A percentile compares a stretch with the other conserved stretches of the same genome.
These are phyloP conservation scores for Acronicta psi DNA, from an alignment of 2,888 invertebrate genomes.

Conservation along the genomic window DNA sequence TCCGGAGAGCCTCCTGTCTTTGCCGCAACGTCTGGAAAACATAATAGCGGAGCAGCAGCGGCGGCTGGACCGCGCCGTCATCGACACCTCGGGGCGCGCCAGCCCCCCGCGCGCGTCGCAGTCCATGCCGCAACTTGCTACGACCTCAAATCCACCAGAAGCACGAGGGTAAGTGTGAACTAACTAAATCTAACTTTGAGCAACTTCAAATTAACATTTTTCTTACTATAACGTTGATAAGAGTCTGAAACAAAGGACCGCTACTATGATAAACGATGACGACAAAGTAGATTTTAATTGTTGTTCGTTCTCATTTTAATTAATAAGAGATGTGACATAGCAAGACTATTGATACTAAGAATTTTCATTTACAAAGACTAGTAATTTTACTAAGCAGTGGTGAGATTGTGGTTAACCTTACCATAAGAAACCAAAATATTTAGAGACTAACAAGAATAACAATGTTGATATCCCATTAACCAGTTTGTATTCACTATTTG, in stretches of 20 bases:
- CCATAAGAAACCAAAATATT: too few species aligned
- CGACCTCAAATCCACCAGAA: slow-evolving; percentile 61
- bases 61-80: slow-evolving; percentile 69
- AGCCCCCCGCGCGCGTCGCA: slow-evolving; percentile 71
- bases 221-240: too few species aligned
- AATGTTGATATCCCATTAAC: too few species aligned
- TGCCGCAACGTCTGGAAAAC: slow-evolving; percentile 75
- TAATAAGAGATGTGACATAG: too few species aligned
- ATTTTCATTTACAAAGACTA: too few species aligned
- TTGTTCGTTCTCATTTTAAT: too few species aligned
- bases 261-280: neutral
- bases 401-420: too few species aligned
- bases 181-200: neutral
- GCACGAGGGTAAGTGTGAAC: slow-evolving; percentile 57
- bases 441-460: too few species aligned
- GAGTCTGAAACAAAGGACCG: too few species aligned
- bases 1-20: slow-evolving; percentile 72
- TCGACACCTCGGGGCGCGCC: slow-evolving; percentile 71
- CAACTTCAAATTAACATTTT: neutral
- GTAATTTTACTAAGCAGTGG: too few species aligned
- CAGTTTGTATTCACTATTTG: too few species aligned
- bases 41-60: slow-evolving; percentile 74
- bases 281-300: neutral
- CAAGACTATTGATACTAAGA: too few species aligned
- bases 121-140: slow-evolving; percentile 74